These are phyloP conservation scores for Stichodactyla mertensii DNA, from an alignment of 64 coral and sea anemone genomes.

Conservation along the genomic window DNA sequence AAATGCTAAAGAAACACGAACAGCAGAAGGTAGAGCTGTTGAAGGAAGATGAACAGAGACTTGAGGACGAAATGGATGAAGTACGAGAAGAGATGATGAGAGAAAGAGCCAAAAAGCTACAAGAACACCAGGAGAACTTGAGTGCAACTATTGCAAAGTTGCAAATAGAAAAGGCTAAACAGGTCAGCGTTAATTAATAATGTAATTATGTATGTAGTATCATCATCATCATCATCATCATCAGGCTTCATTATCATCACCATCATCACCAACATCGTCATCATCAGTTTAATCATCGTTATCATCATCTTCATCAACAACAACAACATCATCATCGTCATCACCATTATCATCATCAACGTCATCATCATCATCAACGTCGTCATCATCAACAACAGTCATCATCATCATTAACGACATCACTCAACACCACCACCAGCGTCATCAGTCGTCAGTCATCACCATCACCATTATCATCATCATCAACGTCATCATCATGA, in stretches of 20 bases:
- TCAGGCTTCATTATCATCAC: background rate
- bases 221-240: background rate
- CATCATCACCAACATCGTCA: background rate
- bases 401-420: background rate
- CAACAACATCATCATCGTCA: background rate
- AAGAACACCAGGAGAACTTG: slow-evolving; percentile 77
- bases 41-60: slow-evolving; percentile 37
- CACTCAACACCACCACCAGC: background rate
- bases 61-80: slow-evolving; percentile 70
- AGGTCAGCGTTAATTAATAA: slow-evolving; percentile 27
- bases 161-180: slow-evolving; percentile 94
- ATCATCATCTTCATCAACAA: background rate
- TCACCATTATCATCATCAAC: background rate
- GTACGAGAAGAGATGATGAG: slow-evolving; percentile 88
- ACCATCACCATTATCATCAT: background rate
- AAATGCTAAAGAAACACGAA: slow-evolving; percentile 93
- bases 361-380: background rate
- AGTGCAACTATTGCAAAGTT: slow-evolving; percentile 74
- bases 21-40: slow-evolving; percentile 62
- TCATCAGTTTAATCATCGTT: background rate
- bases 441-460: background rate
- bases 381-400: background rate
- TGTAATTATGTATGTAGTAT: background rate
- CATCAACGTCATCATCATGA: background rate
- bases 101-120: slow-evolving; percentile 62